Evolutionary conservation across 2,113 vertebrate species (phyloP).

Genomic region (Apteryx mantelli): DNA sequence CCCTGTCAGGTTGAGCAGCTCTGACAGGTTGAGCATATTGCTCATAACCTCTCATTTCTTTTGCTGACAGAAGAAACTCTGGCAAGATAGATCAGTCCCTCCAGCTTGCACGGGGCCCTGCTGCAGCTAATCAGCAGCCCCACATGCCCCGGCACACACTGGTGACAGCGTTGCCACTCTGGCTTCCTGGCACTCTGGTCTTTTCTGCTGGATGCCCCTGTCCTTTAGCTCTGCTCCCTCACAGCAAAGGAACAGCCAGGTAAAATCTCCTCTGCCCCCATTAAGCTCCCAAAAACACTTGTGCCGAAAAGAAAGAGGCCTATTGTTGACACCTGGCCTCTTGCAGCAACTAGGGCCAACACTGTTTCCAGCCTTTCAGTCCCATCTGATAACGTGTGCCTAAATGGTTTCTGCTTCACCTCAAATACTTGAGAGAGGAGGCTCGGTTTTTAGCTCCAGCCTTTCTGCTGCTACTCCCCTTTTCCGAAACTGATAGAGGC

Average conservation of each 20-base stretch:
- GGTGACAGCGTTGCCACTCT: neutral
- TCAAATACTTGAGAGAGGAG: neutral
- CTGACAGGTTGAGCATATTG: neutral
- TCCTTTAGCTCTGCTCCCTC: too few species aligned
- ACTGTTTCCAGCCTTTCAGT: neutral
- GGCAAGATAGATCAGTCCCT: neutral
- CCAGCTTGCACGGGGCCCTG: fast-evolving
- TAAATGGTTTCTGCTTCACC: neutral
- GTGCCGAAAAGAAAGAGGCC: neutral
- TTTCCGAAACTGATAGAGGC: neutral
- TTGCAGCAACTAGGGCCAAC: neutral
- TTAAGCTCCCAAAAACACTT: neutral
- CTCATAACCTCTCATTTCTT: neutral
- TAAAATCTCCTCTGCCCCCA: neutral
- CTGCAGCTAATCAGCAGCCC: neutral
- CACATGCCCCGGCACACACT: neutral
- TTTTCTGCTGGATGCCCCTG: neutral
- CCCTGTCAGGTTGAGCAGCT: neutral
- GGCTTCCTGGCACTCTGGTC: neutral
- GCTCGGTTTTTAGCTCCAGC: neutral
- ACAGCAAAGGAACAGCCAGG: neutral
- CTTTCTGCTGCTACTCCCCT: neutral
- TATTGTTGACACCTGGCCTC: neutral
- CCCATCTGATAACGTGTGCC: fast-evolving
- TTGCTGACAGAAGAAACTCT: neutral